Evolutionary conservation across 2,888 invertebrate species (phyloP).

Genomic region (Rhingia rostrata): DNA sequence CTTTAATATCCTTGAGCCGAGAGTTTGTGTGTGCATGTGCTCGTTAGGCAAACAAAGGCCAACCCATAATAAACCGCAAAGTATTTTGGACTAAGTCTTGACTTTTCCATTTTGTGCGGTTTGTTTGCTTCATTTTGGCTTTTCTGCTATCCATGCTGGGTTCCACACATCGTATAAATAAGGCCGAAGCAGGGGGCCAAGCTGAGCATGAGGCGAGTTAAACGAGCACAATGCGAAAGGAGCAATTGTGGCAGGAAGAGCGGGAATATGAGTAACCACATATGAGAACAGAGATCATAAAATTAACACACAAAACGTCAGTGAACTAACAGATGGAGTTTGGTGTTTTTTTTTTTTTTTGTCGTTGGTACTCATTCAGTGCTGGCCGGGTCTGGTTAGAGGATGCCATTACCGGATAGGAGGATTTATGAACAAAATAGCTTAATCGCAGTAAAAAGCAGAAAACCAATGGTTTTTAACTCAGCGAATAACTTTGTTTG

Average conservation of each 20-base stretch:
- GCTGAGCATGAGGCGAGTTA: not conserved
- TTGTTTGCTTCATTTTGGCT: slow-evolving; percentile 65
- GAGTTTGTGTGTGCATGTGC: slow-evolving; percentile 2
- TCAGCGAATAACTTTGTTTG: not conserved
- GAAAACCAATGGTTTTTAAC: not conserved
- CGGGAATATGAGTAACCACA: slow-evolving; percentile 66
- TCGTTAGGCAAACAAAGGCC: slow-evolving; percentile 67
- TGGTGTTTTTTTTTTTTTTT: not conserved
- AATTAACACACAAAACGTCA: slow-evolving; percentile 72
- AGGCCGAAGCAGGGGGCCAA: not conserved
- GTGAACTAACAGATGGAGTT: slow-evolving; percentile 63
- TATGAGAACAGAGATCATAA: slow-evolving; percentile 69
- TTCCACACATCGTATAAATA: slow-evolving; percentile 64
- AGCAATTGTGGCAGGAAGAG: slow-evolving; percentile 54
- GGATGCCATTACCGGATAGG: slow-evolving; percentile 18
- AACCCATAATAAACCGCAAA: slow-evolving; percentile 72
- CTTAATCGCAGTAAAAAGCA: slow-evolving; percentile 1
- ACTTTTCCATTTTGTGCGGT: slow-evolving; percentile 72
- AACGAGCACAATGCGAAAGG: slow-evolving; percentile 34
- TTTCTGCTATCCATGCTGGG: slow-evolving; percentile 46
- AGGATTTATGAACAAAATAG: slow-evolving; percentile 26
- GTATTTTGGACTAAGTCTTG: slow-evolving; percentile 73
- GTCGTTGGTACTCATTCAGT: not conserved
- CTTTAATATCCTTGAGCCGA: not conserved
- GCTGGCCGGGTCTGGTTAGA: not conserved